phyloP scores from a whole-genome alignment of 2,888 invertebrate species.

The Dicyrtomina minuta region DNA sequence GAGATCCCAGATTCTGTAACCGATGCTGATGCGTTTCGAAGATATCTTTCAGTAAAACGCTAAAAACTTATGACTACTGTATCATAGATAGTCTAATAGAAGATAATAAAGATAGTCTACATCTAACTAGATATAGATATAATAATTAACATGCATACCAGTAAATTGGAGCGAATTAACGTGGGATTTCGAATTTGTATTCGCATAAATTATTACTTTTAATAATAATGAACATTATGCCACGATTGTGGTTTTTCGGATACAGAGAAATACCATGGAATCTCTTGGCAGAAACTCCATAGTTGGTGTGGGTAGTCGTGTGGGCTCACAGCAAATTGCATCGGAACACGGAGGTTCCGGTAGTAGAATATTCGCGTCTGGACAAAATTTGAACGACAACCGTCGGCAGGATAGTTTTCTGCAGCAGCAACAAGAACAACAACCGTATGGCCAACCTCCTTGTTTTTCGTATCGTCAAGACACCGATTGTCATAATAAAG shows the following conservation, averaged over 20 bases:
- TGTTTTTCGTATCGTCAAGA: not conserved
- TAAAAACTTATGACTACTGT: too few species aligned
- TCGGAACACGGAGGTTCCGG: not conserved
- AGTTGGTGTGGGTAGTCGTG: not conserved
- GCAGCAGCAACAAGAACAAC: not conserved
- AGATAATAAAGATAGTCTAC: too few species aligned
- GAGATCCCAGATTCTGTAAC: constrained; percentile 49
- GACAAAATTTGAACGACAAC: too few species aligned
- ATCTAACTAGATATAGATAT: too few species aligned
- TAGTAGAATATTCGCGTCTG: too few species aligned
- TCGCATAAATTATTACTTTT: too few species aligned
- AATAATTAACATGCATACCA: too few species aligned
- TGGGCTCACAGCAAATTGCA: not conserved
- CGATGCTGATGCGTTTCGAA: constrained; percentile 49
- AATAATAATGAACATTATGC: too few species aligned
- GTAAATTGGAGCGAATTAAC: too few species aligned
- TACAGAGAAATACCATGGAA: constrained; percentile 34
- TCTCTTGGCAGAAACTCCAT: constrained; percentile 28
- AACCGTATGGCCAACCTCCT: not conserved
- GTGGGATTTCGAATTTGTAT: constrained; percentile 23
- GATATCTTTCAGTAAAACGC: constrained; percentile 51
- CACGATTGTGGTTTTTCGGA: too few species aligned
- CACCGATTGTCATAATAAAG: not conserved
- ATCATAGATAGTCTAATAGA: too few species aligned
- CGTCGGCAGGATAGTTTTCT: not conserved